Evolutionary conservation across 2,113 vertebrate genomes (phyloP).

Genomic region (Psammodynastes pulverulentus): DNA sequence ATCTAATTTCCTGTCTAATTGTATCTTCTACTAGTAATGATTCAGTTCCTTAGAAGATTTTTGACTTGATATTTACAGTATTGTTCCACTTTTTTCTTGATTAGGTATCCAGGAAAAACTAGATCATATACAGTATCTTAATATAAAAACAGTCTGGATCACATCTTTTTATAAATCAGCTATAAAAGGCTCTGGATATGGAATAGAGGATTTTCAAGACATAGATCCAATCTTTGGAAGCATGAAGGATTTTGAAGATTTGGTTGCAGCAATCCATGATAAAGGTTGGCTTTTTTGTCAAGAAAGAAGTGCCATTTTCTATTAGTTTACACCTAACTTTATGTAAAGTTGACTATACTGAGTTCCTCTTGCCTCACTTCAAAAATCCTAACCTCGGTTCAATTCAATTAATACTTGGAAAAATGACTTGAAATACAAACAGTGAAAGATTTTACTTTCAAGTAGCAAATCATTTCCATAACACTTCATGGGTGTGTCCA

Average conservation of each 20-base stretch:
- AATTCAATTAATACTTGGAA: neutral
- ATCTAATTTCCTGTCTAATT: neutral
- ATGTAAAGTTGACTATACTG: neutral
- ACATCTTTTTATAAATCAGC: slow-evolving; percentile 89
- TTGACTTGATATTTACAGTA: neutral
- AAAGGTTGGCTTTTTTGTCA: slow-evolving; percentile 71
- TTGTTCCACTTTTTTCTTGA: slow-evolving; percentile 3
- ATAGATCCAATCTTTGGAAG: slow-evolving; percentile 91
- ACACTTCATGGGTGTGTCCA: neutral
- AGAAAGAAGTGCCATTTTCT: neutral
- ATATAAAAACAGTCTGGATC: slow-evolving; percentile 90
- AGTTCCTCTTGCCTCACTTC: neutral
- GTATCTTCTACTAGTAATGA: neutral
- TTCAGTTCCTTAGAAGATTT: neutral
- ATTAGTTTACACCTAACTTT: neutral
- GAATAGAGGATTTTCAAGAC: slow-evolving; percentile 85
- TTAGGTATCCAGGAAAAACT: slow-evolving; percentile 87
- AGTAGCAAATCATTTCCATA: neutral
- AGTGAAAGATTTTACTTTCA: neutral
- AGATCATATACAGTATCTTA: slow-evolving; percentile 80
- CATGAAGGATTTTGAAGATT: slow-evolving; percentile 88
- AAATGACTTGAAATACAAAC: neutral
- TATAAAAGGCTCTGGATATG: slow-evolving; percentile 87
- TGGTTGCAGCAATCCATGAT: slow-evolving; percentile 84
- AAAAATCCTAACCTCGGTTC: neutral